Evolutionary conservation across 2,113 vertebrate genomes (phyloP), one percentile per base, ranked within the genome.

Genomic region (Ceuthmochares aereus): DNA sequence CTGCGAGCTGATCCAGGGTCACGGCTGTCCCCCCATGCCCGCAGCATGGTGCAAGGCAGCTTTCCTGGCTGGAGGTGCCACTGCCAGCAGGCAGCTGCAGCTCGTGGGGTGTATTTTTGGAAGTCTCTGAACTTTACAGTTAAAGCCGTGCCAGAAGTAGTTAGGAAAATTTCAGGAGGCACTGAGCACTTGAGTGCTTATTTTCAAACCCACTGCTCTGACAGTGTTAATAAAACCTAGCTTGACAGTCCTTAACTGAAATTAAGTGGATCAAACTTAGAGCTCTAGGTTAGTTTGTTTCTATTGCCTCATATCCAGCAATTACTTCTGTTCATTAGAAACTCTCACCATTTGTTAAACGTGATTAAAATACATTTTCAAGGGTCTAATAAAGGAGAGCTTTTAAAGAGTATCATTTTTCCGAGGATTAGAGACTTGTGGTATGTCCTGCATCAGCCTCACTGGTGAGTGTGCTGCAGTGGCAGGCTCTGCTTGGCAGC

Each of bases 141-240:
- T 73, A 20, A 87, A 84, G 68, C 73, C 84, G 74, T 95, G 85
- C 83, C 90, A 97, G 83, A 36, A 82, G 16, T 54, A 52, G 37
- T 90, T 93, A 84, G 84, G 52, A 60, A 68, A 91, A 89, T 63
- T 94, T 95, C 72, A 80, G 36, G 95, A 95, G 86, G 45, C 11
- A 8, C 80, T 26, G 30, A 78, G 30, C 47, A 60, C 69, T 74
- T 54, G 21, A 36, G 32, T 22, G 17, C 78, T 76, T 74, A 22
- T 36, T 88, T 84, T 73, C 29, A 66, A 78, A 78, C 37, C 43
- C 10, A 6, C 23, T 82, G 29, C 30, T 81, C 70, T 95, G 37
- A 68, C 84, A 43, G 43, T 12, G 13, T 54, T 84, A 93, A 55
- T 88, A 77, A 90, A 97, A 73, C 36, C 14, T 54, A 40, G 9